phyloP scores from a whole-genome alignment of 2,888 invertebrate genomes.

The Drosophila robusta region DNA sequence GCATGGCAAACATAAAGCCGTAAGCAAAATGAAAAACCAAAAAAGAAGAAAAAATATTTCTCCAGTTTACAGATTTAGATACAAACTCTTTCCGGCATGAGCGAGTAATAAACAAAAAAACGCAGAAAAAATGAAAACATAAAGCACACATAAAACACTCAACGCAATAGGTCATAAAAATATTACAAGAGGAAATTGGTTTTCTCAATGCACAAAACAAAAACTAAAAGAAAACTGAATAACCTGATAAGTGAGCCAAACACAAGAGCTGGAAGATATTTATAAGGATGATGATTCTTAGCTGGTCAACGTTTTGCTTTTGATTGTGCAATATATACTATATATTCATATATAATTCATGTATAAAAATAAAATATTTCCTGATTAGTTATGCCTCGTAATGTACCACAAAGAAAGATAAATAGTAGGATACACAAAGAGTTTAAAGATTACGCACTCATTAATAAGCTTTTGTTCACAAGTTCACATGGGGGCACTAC shows the following conservation, averaged over 20 bases:
- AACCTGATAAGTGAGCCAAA: conserved; percentile 18
- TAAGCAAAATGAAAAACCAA: conserved; percentile 8
- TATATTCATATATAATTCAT: conserved; percentile 8
- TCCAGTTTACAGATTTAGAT: conserved; percentile 10
- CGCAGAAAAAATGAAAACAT: background rate
- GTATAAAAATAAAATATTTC: conserved; percentile 66
- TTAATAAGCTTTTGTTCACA: conserved; percentile 32
- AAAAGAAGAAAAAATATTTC: conserved; percentile 14
- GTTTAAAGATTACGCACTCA: conserved; percentile 53
- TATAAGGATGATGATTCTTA: conserved; percentile 9
- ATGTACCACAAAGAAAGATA: conserved; percentile 42
- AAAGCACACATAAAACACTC: conserved; percentile 25
- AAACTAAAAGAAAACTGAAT: conserved; percentile 14
- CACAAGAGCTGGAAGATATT: conserved; percentile 18
- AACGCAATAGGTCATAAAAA: conserved; percentile 35
- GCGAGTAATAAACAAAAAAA: conserved; percentile 9
- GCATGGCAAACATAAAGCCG: background rate
- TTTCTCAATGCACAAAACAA: conserved; percentile 16
- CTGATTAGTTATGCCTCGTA: conserved; percentile 70
- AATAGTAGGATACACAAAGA: conserved; percentile 21
- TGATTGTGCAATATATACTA: conserved; percentile 39
- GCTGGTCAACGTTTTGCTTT: conserved; percentile 20
- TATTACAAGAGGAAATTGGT: conserved; percentile 43
- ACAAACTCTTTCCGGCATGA: conserved; percentile 23
- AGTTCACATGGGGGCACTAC: conserved; percentile 34